Evolutionary conservation across 1,140 invertebrate species (phyloP), one percentile per base, ranked within the genome.

Genomic region (Bombus confusus): DNA sequence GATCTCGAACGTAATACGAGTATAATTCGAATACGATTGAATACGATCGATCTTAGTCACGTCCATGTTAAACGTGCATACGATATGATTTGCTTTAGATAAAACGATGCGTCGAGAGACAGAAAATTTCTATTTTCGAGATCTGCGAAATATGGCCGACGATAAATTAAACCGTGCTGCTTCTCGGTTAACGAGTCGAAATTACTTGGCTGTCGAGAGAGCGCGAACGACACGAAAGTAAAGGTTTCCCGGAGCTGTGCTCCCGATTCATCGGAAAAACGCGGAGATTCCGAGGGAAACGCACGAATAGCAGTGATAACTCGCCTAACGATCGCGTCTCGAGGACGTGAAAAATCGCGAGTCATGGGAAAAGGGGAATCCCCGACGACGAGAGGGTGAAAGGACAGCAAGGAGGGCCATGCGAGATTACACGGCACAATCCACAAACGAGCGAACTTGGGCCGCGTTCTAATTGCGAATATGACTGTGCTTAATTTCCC

Each of bases 401-500:
- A 83, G 80, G 76, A 39, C 25, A 41, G 28, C 12, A 41, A 62
- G 82, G 18, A 41, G 71, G 82, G 22, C 76, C 73, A 41, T 74
- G 87, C 74, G 78, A 89, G 88, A 88, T 89, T 89, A 89, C 88
- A 57, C 47, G 84, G 88, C 88, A 89, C 66, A 89, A 89, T 89
- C 91, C 88, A 86, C 88, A 90, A 91, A 91, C 88, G 90, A 90
- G 88, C 86, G 88, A 91, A 91, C 91, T 91, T 91, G 57, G 88
- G 72, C 75, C 77, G 77, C 76, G 91, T 90, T 91, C 91, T 91
- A 91, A 91, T 91, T 91, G 91, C 91, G 81, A 91, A 91, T 91
- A 91, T 91, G 91, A 91, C 91, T 91, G 52, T 91, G 91, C 91
- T 91, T 89, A 91, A 91, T 91, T 91, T 88, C 82, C 86, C 88